Evolutionary conservation across 2,888 invertebrate species (phyloP), one percentile per base, ranked within the genome.

Genomic region (Seira musarum): DNA sequence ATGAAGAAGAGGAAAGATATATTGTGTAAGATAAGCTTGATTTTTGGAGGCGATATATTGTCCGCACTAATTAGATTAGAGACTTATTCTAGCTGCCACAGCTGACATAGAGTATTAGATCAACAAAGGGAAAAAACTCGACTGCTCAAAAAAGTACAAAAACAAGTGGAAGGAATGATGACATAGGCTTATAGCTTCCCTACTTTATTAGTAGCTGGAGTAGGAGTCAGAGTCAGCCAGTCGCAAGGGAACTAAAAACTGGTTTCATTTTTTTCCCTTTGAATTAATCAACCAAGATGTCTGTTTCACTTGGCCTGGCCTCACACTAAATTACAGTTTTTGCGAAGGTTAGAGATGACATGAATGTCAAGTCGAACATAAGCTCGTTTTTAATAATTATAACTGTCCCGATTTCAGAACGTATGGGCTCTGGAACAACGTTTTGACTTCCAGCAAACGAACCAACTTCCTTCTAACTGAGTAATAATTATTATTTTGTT

Each of bases 31-130:
- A 40, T 40, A 40, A 5, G 40, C n/a, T n/a, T n/a, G n/a, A n/a
- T n/a, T 13, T 40, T 40, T 40, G 40, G 40, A 40, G 5, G 40
- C 40, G 40, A 40, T 40, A 40, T 40, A 40, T 40, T 40, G 40
- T 40, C 40, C 40, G 5, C 5, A 30, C 65, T 67, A 67, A 67
- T 67, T 67, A 67, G 66, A 67, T 67, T 67, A 67, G 15, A 13
- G 46, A 40, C 66, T 40, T 67, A 67, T 67, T 40, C 35, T 40
- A 67, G 64, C 64, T 64, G 40, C 13, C 13, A 40, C 13, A 40
- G 40, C 13, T 40, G 40, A 40, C 40, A 40, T 8, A 13, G 40
- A 13, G 13, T 40, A 40, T 13, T 40, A 13, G 6, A 40, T 40
- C 40, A 40, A 40, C 40, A 40, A 13, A 40, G 13, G 40, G 40